These are phyloP conservation scores for Zaprionus vittiger DNA, from an alignment of 1,140 invertebrate species.

Conservation along the genomic window DNA sequence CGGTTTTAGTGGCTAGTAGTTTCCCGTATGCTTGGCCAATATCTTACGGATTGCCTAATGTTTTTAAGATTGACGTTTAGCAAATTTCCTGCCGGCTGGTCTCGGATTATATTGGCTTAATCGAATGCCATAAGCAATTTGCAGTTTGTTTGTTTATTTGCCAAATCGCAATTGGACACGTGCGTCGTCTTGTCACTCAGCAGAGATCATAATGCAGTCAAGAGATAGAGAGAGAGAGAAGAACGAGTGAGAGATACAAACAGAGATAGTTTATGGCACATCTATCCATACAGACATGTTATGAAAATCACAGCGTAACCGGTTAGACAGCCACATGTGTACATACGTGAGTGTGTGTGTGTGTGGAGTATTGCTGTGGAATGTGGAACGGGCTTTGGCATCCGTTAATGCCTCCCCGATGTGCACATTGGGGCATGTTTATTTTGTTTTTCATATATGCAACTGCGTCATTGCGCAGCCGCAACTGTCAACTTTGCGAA, in stretches of 20 bases:
- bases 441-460: constrained; percentile 32
- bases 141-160: constrained; percentile 36
- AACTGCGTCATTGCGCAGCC: constrained; percentile 55
- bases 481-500: constrained; percentile 58
- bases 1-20: neutral
- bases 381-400: constrained; percentile 38
- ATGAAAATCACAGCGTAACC: constrained; percentile 32
- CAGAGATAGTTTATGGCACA: constrained; percentile 7
- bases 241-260: constrained; percentile 6
- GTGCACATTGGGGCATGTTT: constrained; percentile 35
- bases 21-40: neutral
- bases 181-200: constrained; percentile 53
- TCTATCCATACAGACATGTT: constrained; percentile 7
- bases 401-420: constrained; percentile 47
- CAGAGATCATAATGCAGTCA: constrained; percentile 21
- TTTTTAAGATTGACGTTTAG: neutral
- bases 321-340: constrained; percentile 38
- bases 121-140: constrained; percentile 58
- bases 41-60: neutral
- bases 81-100: neutral
- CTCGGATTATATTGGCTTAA: constrained; percentile 25
- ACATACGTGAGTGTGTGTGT: neutral
- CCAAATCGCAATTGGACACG: constrained; percentile 47
- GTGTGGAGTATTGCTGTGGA: constrained; percentile 12
- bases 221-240: neutral